Percentiles rank a stretch among this genome's conserved stretches.
Evolutionary conservation across 2,888 invertebrate genomes (phyloP).

Genomic region (Ophioninae sp.): DNA sequence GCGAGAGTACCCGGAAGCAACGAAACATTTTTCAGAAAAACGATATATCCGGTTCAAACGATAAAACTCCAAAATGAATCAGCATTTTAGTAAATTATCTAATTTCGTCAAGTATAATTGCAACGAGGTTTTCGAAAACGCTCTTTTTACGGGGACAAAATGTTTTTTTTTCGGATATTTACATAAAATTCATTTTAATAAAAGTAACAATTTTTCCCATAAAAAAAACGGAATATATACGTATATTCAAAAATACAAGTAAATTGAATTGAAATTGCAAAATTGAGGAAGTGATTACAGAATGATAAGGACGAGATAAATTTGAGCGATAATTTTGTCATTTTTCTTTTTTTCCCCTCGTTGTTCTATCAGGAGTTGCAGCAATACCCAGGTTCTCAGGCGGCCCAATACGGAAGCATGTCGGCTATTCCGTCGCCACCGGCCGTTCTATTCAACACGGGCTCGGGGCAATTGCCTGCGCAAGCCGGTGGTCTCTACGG

Average conservation of each 20-base stretch:
- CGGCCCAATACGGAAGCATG: slow-evolving; percentile 88
- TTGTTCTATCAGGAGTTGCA: slow-evolving; percentile 76
- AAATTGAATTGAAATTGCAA: not conserved
- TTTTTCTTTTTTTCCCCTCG: slow-evolving; percentile 53
- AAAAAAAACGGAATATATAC: not conserved
- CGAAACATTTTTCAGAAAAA: not conserved
- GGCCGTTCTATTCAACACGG: slow-evolving; percentile 90
- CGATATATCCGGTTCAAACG: not conserved
- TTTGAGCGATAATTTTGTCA: slow-evolving; percentile 51
- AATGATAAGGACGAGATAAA: not conserved
- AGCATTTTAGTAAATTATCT: not conserved
- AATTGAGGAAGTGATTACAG: not conserved
- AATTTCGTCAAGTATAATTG: not conserved
- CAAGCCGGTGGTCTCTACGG: slow-evolving; percentile 90
- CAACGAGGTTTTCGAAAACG: not conserved
- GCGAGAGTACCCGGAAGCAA: not conserved
- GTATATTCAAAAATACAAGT: not conserved
- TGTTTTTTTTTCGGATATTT: not conserved
- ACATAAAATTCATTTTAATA: not conserved
- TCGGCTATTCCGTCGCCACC: slow-evolving; percentile 94
- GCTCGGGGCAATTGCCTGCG: slow-evolving; percentile 85
- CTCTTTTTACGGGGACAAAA: slow-evolving; percentile 14
- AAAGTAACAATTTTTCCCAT: not conserved
- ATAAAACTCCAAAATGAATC: not conserved
- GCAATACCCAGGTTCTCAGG: slow-evolving; percentile 79